Evolutionary conservation across 2,888 invertebrate genomes (phyloP).

Genomic region (Thera britannica): DNA sequence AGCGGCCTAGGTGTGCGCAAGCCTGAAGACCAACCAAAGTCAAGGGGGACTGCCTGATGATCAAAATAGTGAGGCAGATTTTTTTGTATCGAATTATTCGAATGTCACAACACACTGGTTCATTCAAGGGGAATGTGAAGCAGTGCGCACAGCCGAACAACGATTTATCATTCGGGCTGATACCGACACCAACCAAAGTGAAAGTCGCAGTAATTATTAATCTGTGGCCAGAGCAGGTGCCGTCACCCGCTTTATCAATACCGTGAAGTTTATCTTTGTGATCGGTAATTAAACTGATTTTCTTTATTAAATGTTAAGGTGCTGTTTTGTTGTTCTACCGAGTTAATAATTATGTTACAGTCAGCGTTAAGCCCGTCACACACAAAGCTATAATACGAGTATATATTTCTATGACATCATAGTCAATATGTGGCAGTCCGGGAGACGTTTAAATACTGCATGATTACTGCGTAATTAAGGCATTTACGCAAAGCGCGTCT

Average conservation of each 20-base stretch:
- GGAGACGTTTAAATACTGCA: too few relatives aligned
- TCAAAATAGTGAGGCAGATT: too few relatives aligned
- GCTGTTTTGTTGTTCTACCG: background rate
- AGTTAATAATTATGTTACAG: background rate
- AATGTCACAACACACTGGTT: constrained; percentile 15
- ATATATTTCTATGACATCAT: too few relatives aligned
- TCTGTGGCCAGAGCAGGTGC: constrained; percentile 26
- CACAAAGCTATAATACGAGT: too few relatives aligned
- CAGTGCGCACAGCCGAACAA: constrained; percentile 7
- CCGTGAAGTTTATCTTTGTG: constrained; percentile 38
- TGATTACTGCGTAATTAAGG: too few relatives aligned
- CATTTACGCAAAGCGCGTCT: too few relatives aligned
- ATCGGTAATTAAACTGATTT: constrained; percentile 43
- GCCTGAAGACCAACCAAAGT: too few relatives aligned
- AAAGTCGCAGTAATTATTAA: constrained; percentile 33
- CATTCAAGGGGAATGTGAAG: constrained; percentile 2
- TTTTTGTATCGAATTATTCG: too few relatives aligned
- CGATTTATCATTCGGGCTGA: constrained; percentile 27
- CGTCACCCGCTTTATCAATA: constrained; percentile 33
- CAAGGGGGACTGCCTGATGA: too few relatives aligned
- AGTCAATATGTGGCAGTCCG: too few relatives aligned
- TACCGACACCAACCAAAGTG: constrained; percentile 30
- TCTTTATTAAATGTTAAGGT: constrained; percentile 36
- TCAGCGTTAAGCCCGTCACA: background rate
- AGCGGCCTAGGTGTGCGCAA: too few relatives aligned